Percentiles rank a stretch among this genome's conserved stretches.
phyloP scores from a whole-genome alignment of 2,888 invertebrate genomes.

The Periphyllus acericola region DNA sequence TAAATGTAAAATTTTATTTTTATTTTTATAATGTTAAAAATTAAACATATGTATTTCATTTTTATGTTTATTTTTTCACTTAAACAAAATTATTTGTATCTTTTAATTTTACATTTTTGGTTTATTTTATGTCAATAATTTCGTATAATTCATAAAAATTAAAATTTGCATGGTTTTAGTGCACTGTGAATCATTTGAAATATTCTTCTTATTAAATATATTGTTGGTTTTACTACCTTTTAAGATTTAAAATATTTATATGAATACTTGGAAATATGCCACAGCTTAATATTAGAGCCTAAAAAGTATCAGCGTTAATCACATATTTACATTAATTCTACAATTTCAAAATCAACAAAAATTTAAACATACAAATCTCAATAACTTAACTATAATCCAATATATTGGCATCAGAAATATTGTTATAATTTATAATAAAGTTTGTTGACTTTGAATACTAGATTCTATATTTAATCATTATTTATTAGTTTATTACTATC shows the following conservation, averaged over 20 bases:
- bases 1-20: neutral
- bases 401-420: neutral
- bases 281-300: neutral
- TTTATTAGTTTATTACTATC: neutral
- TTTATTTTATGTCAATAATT: neutral
- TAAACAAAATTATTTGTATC: neutral
- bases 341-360: neutral
- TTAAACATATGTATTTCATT: neutral
- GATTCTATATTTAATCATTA: conserved; percentile 15
- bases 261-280: neutral
- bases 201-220: neutral
- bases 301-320: neutral
- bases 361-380: neutral
- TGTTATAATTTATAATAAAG: neutral
- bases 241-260: conserved; percentile 2
- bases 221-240: neutral
- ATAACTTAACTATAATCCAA: neutral
- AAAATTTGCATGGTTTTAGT: neutral
- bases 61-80: conserved; percentile 3
- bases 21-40: neutral
- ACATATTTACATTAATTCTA: neutral
- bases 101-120: neutral
- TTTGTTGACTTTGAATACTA: conserved; percentile 18
- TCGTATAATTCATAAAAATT: neutral
- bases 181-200: neutral